Evolutionary conservation across 2,797 vertebrate genomes (phyloP), one percentile per base, ranked within the genome.

Genomic region (Balearica regulorum): DNA sequence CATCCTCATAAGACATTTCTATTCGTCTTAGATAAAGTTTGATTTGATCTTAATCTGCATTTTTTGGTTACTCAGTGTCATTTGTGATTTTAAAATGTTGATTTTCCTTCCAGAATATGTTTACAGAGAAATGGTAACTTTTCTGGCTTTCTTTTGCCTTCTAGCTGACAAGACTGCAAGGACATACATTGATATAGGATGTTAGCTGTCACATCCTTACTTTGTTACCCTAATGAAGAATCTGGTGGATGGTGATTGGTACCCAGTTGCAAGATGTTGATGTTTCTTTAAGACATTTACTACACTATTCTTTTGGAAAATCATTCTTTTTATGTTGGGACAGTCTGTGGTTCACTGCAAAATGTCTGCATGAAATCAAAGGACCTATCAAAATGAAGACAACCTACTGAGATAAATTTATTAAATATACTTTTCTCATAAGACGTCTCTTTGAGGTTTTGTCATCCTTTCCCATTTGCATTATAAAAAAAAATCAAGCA

Each of bases 401-500:
- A 15, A 69, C 53, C 26, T 55, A 89, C 66, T 76, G 88, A 91
- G 90, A 88, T 89, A 93, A 79, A 92, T 94, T 79, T 87, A 93
- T 85, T 95, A 91, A 96, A 94, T 86, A 82, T 18, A 64, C 41
- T 82, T 92, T 90, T 90, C 58, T 80, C 53, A 61, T 33, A 83
- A 81, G 61, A 90, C 8, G 25, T 64, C 25, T 90, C 78, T 96
- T 94, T 95, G 83, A 96, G 78, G 35, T 84, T 95, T 90, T 94
- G 60, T 93, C 90, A 85, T 96, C n/a, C 14, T 89, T 92, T 94
- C 49, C 33, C 15, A 94, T 96, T 95, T 94, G 76, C 94, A 96
- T 92, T 83, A 95, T 53, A 92, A 91, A 96, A 94, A 94, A 84
- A 6, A 16, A 93, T 87, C 83, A 96, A 93, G 60, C 51, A 83